Base-by-base conservation (phyloP, 2,113 vertebrate genomes). In the Aphelocoma coerulescens region DNA sequence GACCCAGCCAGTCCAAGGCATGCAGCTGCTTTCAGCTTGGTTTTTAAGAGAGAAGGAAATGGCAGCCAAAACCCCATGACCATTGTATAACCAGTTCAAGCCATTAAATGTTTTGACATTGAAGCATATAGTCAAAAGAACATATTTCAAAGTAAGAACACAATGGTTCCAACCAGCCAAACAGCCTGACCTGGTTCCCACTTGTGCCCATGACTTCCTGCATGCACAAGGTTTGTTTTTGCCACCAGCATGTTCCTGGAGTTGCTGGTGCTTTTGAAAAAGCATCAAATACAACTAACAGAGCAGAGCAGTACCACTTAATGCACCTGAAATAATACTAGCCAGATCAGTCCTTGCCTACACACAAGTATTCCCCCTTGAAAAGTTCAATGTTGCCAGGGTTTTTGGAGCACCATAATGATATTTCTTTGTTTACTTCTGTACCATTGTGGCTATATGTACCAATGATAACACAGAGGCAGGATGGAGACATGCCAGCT, bases 1-100 rank as follows among this genome's bases (percentile, higher is more conserved):
- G 32, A 77, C 16, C 3, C 14, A 9, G 69, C 39, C 68, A 62
- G 46, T 76, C 58, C 83, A 65, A 79, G 58, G 48, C 30, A 39
- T 33, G 23, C 88, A 76, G 67, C 63, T 95, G 86, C 95, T 83
- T 93, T 95, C 90, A 97, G 73, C 68, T 88, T 65, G 63, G 89
- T 92, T 97, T 75, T 52, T 43, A 33, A 49, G 84, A 82, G 85
- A 87, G 79, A 46, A 93, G 62, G 95, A 97, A 97, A 97, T 89
- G 52, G 91, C 94, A 97, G 94, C 61, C 86, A 85, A 92, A 96
- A 95, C 84, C 77, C 97, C 87, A 79, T 72, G 93, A 96, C 92
- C 91, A 87, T 39, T 94, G 80, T 27, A 22, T 76, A 74, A 77
- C 66, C 41, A 88, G 62, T 68, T 67, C 23, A 55, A 93, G 59